Evolutionary conservation across 2,888 invertebrate genomes (phyloP).

Genomic region (Drosophila pegasa): DNA sequence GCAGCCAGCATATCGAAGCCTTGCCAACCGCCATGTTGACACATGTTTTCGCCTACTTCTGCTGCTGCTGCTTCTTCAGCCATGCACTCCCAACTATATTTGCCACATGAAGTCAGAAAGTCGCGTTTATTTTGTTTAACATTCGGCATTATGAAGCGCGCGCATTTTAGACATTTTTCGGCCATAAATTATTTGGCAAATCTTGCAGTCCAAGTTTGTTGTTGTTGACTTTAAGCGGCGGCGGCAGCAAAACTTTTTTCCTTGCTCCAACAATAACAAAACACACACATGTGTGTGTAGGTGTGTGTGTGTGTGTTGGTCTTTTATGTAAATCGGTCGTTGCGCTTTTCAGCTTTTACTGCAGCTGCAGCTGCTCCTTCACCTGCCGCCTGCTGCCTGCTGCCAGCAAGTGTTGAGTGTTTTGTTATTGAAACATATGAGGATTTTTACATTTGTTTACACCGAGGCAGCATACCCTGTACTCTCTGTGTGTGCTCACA

Average conservation of each 20-base stretch:
- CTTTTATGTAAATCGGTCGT: constrained; percentile 73
- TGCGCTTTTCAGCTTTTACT: constrained; percentile 61
- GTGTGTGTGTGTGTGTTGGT: constrained; percentile 3
- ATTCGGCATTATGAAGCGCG: constrained; percentile 55
- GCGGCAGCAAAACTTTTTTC: constrained; percentile 45
- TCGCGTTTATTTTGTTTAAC: constrained; percentile 31
- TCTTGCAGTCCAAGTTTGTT: constrained; percentile 55
- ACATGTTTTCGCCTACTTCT: constrained; percentile 5
- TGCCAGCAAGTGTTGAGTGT: constrained; percentile 70
- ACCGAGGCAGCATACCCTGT: constrained; percentile 34
- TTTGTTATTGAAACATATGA: constrained; percentile 80
- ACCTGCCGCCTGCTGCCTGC: constrained; percentile 5
- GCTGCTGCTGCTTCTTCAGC: too few relatives aligned
- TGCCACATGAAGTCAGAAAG: constrained; percentile 32
- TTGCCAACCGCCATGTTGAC: constrained; percentile 13
- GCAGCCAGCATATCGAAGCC: constrained; percentile 51
- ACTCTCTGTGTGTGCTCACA: not conserved
- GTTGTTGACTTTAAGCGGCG: constrained; percentile 44
- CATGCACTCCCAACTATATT: constrained; percentile 28
- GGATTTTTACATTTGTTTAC: constrained; percentile 57
- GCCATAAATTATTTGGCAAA: constrained; percentile 66
- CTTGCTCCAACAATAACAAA: constrained; percentile 30
- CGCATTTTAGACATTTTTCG: constrained; percentile 52
- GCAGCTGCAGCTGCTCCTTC: not conserved
- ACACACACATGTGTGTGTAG: constrained; percentile 14